Evolutionary conservation across 2,888 invertebrate species (phyloP).

Genomic region (Polietes domitor): DNA sequence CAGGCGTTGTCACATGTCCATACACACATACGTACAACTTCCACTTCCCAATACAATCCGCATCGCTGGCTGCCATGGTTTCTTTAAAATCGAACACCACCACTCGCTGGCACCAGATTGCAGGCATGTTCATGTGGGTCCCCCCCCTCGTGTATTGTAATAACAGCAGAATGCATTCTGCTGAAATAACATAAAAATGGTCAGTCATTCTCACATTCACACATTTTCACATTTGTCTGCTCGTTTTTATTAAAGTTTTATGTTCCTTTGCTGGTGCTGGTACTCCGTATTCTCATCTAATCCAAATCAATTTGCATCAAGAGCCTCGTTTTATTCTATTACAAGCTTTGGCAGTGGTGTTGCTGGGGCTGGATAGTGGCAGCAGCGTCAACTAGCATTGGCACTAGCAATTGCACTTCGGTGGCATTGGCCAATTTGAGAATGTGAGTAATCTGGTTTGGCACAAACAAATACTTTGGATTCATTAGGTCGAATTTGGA

Average conservation of each 20-base stretch:
- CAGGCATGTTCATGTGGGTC: no score
- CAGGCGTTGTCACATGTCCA: conserved; percentile 55
- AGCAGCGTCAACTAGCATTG: neutral
- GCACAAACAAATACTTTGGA: neutral
- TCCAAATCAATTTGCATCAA: conserved; percentile 80
- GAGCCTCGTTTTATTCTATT: conserved; percentile 79
- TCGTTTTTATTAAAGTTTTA: conserved; percentile 52
- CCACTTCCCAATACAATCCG: neutral
- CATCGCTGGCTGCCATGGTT: neutral
- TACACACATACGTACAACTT: neutral
- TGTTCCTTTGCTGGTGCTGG: conserved; percentile 24
- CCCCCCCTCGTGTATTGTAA: neutral
- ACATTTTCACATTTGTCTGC: conserved; percentile 25
- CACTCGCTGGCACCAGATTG: no score
- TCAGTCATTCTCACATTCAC: conserved; percentile 43
- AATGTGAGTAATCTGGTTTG: neutral
- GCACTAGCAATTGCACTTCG: neutral
- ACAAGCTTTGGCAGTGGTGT: conserved; percentile 55
- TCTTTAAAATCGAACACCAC: neutral
- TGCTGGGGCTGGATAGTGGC: conserved; percentile 35
- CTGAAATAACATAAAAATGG: conserved; percentile 37
- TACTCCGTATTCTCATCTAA: conserved; percentile 71
- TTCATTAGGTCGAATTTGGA: neutral
- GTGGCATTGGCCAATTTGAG: conserved; percentile 38
- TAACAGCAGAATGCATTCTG: conserved; percentile 1